Base-by-base conservation (phyloP, 2,888 invertebrate genomes). In the Elegia similella region DNA sequence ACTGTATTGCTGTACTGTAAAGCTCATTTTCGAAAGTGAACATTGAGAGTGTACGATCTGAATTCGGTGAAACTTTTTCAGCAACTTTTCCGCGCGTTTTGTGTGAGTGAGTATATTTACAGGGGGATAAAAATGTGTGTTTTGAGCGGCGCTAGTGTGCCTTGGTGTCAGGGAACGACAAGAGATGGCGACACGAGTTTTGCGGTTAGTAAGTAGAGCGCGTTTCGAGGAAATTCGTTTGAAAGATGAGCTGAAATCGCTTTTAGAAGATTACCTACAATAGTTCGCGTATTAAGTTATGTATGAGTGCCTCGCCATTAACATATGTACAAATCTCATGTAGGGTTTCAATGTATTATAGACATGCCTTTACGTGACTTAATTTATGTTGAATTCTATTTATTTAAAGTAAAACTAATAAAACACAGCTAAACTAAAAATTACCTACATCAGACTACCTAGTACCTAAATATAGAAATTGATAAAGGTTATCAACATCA, bases 81-180 rank as follows among this genome's bases (percentile, higher is more conserved):
- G 64, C 64, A 78, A 76, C 79, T 86, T 87, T 88, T 80, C 73
- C 60, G 58, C 58, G 50, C 6, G 60, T 62, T 42, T 42, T 71
- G 84, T 84, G 81, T 82, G 83, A 59, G 87, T 85, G 72, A 65
- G 61, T 65, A 69, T 84, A 62, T 60, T 62, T 70, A 80, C 62
- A 70, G 56, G 54, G 10, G 62, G 23, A 72, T 77, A 80, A 81
- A 83, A 82, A 78, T 73, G 74, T 77, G 75, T 69, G 75, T 72
- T 65, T 62, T 56, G 56, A 56, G 76, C 76, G 88, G 89, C 89
- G 90, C 87, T 88, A 87, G 84, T 86, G 86, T 77, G 78, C 72
- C 68, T 42, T 48, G 69, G 70, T 87, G 65, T 69, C 44, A 60
- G 59, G 66, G 69, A 69, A 61, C 58, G 57, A 61, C 70, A 60